A percentile compares a stretch with the other conserved stretches of the same genome.
Evolutionary conservation across 2,797 vertebrate genomes (phyloP).

Genomic region (Lacerta viridis): DNA sequence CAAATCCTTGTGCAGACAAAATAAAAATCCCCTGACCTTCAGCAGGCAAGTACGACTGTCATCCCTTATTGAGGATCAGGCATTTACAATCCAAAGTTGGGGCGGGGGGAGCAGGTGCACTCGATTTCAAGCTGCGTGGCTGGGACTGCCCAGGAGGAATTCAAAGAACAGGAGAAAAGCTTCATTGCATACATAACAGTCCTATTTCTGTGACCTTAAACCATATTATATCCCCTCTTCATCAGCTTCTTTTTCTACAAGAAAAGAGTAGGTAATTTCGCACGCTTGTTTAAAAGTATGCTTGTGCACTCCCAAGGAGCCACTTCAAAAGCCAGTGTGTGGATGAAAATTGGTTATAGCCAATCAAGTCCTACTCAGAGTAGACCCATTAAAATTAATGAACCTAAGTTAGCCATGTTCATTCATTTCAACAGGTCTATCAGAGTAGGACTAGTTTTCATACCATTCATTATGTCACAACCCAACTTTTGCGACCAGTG

Average conservation of each 20-base stretch:
- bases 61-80: constrained; percentile 73
- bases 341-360: neutral
- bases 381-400: too few species aligned
- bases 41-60: constrained; percentile 71
- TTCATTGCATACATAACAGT: neutral
- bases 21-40: constrained; percentile 77
- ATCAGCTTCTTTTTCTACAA: neutral
- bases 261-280: neutral
- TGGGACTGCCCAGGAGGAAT: neutral
- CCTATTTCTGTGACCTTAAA: neutral
- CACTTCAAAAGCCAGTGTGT: neutral
- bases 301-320: neutral
- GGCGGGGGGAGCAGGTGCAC: neutral
- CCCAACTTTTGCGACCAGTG: neutral
- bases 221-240: too few species aligned
- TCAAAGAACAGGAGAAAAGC: neutral
- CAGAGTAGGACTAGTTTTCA: too few species aligned
- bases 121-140: neutral
- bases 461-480: neutral
- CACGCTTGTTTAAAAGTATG: neutral
- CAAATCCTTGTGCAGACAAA: constrained; percentile 77
- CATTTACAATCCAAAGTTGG: constrained; percentile 32
- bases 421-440: too few species aligned
- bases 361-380: too few species aligned
- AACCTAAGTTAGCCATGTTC: too few species aligned